Evolutionary conservation across 53 echinoderm and acorn worm species (phyloP).

Genomic region (Pentamera pediparva): DNA sequence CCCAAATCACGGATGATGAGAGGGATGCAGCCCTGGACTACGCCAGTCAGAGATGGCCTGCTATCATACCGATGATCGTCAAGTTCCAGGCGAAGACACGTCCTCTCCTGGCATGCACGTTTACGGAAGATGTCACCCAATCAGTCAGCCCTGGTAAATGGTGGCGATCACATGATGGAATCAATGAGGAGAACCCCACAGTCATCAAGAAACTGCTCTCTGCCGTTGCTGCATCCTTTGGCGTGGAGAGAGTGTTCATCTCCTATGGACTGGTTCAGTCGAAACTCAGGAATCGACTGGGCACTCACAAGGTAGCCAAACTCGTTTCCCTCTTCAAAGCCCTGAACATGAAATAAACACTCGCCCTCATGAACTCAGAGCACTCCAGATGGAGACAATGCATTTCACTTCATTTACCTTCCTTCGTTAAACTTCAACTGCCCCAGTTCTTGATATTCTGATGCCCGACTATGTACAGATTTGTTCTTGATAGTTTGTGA

Average conservation of each 20-base stretch:
- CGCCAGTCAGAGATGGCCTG: background rate
- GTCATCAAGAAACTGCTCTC: constrained; percentile 20
- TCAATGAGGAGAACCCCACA: background rate
- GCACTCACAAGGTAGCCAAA: background rate
- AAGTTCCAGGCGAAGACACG: background rate
- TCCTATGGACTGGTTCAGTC: constrained; percentile 26
- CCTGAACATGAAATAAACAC: no score
- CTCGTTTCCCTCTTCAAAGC: background rate
- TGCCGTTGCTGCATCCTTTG: constrained; percentile 16
- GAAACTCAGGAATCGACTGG: background rate
- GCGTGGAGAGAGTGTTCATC: constrained; percentile 31
- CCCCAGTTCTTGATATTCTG: no score
- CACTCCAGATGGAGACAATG: no score
- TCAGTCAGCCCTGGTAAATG: background rate
- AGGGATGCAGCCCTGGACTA: constrained; percentile 3
- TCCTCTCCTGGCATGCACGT: background rate
- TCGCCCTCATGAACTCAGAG: no score
- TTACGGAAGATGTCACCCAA: constrained; percentile 20
- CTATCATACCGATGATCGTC: constrained; percentile 18
- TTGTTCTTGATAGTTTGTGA: no score
- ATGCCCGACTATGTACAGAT: no score
- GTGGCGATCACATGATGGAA: constrained; percentile 30
- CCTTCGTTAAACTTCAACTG: no score
- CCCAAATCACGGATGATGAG: background rate
- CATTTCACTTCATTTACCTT: no score